These are phyloP conservation scores for Malacosoma neustria DNA, from an alignment of 2,888 invertebrate species.

Conservation along the genomic window DNA sequence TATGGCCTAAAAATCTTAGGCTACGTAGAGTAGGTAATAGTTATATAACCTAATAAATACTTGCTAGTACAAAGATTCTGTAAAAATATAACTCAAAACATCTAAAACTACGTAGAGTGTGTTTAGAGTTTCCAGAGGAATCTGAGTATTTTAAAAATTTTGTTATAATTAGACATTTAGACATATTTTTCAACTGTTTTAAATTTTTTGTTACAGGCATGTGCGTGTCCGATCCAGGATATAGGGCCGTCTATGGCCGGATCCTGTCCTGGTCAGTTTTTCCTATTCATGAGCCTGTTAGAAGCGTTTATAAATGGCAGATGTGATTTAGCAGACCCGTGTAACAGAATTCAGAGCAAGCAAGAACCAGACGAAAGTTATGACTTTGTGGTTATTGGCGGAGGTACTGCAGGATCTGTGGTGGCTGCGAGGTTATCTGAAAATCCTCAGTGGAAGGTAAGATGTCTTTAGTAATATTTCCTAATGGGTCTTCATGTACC, in stretches of 20 bases:
- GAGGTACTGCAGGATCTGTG: conserved; percentile 79
- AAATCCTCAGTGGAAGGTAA: conserved; percentile 76
- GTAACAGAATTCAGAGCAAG: conserved; percentile 68
- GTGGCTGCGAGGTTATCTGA: conserved; percentile 79
- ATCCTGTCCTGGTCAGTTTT: conserved; percentile 74
- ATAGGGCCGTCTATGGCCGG: conserved; percentile 74
- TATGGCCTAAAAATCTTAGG: no score
- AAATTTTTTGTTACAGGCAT: conserved; percentile 52
- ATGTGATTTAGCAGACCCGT: conserved; percentile 75
- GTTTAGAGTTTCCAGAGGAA: no score
- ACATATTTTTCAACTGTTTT: no score
- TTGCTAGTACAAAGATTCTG: no score
- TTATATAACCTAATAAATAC: no score
- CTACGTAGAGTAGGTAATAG: no score
- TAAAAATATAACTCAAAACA: no score
- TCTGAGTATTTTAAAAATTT: no score
- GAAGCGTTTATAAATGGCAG: conserved; percentile 76
- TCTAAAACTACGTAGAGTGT: no score
- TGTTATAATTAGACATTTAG: no score
- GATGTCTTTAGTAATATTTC: not conserved
- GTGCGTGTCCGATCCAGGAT: conserved; percentile 70
- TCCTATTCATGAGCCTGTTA: conserved; percentile 79
- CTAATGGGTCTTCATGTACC: no score
- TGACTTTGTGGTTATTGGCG: conserved; percentile 80
- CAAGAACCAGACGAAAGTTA: conserved; percentile 62